Evolutionary conservation across 2,113 vertebrate genomes (phyloP), one percentile per base, ranked within the genome.

Genomic region (Notechis scutatus): DNA sequence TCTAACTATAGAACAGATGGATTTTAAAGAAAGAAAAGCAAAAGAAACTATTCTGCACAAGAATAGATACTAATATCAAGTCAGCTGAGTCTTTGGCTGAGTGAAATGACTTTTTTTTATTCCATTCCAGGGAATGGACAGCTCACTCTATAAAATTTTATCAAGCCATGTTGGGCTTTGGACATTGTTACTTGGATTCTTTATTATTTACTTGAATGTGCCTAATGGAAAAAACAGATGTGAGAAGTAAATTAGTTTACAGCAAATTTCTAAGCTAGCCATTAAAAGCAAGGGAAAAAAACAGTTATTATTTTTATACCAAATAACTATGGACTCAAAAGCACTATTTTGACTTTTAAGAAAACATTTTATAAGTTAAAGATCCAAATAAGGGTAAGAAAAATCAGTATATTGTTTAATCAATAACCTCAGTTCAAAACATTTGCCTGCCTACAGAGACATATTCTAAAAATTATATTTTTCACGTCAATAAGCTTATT

Each of bases 101-200:
- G 95, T 98, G 98, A 98, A 97, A 97, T 97, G 97, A 98, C 96
- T 97, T 97, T 97, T 97, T 97, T 97, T 97, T 98, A 98, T 98
- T 98, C 98, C 98, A 99, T 99, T 99, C 99, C 97, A 99, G 98
- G 99, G 99, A 99, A 99, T 99, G 99, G 99, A 98, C 96, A 94
- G 95, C 97, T 98, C 98, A 98, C 96, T 98, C 95, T 95, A 95
- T 97, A 97, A 97, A 98, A 97, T 98, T 97, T 97, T 98, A 98
- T 98, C 98, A 97, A 98, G 98, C 99, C 98, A 97, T 97, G 96
- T 97, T 98, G 98, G 98, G 98, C 98, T 98, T 95, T 97, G 8
- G 90, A 98, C 96, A 97, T 98, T 98, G 97, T 97, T 98, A 98
- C 96, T 97, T 97, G 97, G 96, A 97, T 98, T 98, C 98, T 98